Evolutionary conservation across 2,797 vertebrate species (phyloP).

Genomic region (Anabacerthia variegaticeps): DNA sequence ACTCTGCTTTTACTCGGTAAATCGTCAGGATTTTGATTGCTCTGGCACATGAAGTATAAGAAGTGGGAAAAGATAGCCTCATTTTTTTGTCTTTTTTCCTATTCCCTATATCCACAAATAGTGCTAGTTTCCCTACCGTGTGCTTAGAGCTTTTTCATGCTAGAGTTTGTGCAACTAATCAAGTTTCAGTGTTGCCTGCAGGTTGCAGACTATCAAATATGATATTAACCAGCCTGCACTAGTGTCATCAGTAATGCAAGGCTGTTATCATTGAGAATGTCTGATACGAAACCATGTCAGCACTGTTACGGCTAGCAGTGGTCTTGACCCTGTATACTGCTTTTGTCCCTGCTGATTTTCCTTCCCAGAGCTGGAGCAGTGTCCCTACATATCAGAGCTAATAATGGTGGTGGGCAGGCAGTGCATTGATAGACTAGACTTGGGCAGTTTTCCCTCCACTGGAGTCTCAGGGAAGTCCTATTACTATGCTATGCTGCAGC

Average conservation of each 20-base stretch:
- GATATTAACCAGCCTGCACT: not conserved
- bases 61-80: not conserved
- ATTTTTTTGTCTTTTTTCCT: not conserved
- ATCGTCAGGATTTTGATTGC: not conserved
- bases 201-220: not conserved
- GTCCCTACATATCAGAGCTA: not conserved
- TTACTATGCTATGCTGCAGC: not conserved
- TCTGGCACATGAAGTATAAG: not conserved
- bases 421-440: not conserved
- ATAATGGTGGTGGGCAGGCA: accelerated
- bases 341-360: not conserved
- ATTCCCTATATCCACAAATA: not conserved
- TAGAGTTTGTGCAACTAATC: not conserved
- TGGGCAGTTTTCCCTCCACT: not conserved
- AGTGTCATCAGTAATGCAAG: not conserved
- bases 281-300: not conserved
- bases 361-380: not conserved
- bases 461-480: not conserved
- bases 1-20: not conserved
- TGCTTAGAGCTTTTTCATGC: not conserved
- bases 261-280: not conserved
- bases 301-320: not conserved
- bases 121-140: not conserved
- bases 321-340: not conserved
- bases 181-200: not conserved